Base-by-base conservation (phyloP, 2,888 invertebrate genomes). In the Cordilura impudica region DNA sequence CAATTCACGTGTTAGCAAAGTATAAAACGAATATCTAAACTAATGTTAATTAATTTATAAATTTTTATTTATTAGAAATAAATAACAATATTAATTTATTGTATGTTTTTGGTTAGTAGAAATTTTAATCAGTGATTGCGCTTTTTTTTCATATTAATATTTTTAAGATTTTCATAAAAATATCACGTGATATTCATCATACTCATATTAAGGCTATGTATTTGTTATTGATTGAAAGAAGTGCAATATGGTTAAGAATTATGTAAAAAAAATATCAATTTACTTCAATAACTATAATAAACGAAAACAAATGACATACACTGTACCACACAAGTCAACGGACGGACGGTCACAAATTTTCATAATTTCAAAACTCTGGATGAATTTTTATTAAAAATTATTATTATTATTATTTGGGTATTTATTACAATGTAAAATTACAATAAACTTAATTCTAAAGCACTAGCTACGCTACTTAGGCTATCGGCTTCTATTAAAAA, bases 1-100 rank as follows among this genome's bases (percentile, higher is more conserved):
- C 23, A 31, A 54, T 39, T 71, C 71, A 71, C 71, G 71, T 71
- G 71, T 71, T 71, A 12, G 23, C 61, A 45, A 43, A 61, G 31
- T 47, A 56, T 16, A 23, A 58, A 29, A 16, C 26, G 14, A 60
- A 23, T 45, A 45, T 45, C 60, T 45, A 4, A 14, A 60, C 4
- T 4, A 58, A 60, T 26, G 8, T 5, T 45, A 60, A 56, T 67
- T 31, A 67, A 45, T 67, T n/a, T n/a, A n/a, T n/a, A n/a, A n/a
- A n/a, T n/a, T n/a, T n/a, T n/a, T n/a, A n/a, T n/a, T n/a, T n/a
- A n/a, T n/a, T n/a, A n/a, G n/a, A n/a, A n/a, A n/a, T n/a, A n/a
- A n/a, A n/a, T n/a, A n/a, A n/a, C n/a, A n/a, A n/a, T 31, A 54
- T 12, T 16, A 8, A 39, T 23, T 3, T 21, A 3, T 49, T 49